A percentile compares a stretch with the other conserved stretches of the same genome.
Evolutionary conservation across 2,888 invertebrate genomes (phyloP).

Genomic region (Pilophorus perplexus): DNA sequence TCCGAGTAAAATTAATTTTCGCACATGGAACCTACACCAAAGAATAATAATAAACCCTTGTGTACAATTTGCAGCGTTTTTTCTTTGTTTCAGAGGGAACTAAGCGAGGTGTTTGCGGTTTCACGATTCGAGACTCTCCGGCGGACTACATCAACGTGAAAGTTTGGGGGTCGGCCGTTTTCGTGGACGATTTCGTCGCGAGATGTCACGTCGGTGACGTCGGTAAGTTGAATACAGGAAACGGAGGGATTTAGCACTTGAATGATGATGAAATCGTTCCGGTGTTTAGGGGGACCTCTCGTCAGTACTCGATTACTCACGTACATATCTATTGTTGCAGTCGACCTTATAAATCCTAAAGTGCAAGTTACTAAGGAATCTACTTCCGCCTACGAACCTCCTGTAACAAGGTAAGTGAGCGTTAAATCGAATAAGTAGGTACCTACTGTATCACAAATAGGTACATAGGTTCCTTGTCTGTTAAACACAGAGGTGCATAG

Average conservation of each 20-base stretch:
- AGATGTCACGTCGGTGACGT: conserved; percentile 26
- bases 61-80: background rate
- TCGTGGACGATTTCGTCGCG: conserved; percentile 4
- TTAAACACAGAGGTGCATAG: no score
- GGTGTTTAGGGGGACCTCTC: no score
- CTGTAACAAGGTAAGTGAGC: conserved; percentile 24
- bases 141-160: conserved; percentile 71
- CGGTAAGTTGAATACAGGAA: conserved; percentile 3
- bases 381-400: conserved; percentile 14
- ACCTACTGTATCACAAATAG: no score
- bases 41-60: background rate
- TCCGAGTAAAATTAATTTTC: no score
- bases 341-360: conserved; percentile 30
- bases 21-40: background rate
- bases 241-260: no score
- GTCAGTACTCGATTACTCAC: no score
- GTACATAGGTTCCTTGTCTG: no score
- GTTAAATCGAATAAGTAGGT: no score
- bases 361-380: conserved; percentile 11
- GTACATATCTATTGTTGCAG: no score
- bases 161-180: conserved; percentile 64
- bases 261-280: no score
- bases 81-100: conserved; percentile 52
- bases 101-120: conserved; percentile 69
- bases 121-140: conserved; percentile 71